A percentile compares a stretch with the other conserved stretches of the same genome.
Evolutionary conservation across 1,140 invertebrate genomes (phyloP).

Genomic region (Pogonomyrmex californicus): DNA sequence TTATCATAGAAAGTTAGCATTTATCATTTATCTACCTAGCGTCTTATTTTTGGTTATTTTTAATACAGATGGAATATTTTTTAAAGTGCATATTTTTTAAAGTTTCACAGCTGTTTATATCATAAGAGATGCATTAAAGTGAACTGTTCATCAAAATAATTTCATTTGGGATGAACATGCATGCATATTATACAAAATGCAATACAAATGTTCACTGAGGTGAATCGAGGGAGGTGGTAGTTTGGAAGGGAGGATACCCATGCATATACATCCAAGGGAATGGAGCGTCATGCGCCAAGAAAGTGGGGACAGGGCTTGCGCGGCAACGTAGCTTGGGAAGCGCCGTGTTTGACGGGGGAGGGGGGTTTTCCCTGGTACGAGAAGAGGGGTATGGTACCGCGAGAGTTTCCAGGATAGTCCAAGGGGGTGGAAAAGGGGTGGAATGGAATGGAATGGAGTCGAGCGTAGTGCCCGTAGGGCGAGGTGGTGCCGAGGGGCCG

Average conservation of each 20-base stretch:
- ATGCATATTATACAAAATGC: slow-evolving; percentile 84
- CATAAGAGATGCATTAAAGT: slow-evolving; percentile 8
- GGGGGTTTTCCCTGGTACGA: slow-evolving; percentile 67
- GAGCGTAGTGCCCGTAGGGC: slow-evolving; percentile 78
- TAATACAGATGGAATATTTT: background rate
- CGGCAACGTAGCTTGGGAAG: slow-evolving; percentile 79
- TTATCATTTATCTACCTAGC: background rate
- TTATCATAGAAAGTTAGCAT: no score
- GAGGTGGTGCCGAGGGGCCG: slow-evolving; percentile 71
- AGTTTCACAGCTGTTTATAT: background rate
- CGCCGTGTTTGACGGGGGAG: slow-evolving; percentile 80
- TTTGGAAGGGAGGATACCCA: slow-evolving; percentile 69
- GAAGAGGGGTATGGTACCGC: slow-evolving; percentile 68
- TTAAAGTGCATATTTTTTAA: slow-evolving; percentile 4
- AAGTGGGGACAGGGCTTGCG: slow-evolving; percentile 82
- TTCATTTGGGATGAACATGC: slow-evolving; percentile 70
- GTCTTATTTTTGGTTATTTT: background rate
- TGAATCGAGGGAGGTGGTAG: slow-evolving; percentile 66
- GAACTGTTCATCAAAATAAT: slow-evolving; percentile 48
- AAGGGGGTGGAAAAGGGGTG: slow-evolving; percentile 79
- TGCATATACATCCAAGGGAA: slow-evolving; percentile 81
- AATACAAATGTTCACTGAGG: slow-evolving; percentile 81
- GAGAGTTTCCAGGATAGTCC: slow-evolving; percentile 74
- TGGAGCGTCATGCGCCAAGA: slow-evolving; percentile 76
- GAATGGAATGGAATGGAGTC: slow-evolving; percentile 84